phyloP scores from a whole-genome alignment of 2,113 vertebrate species.

The Dicaeum eximium region DNA sequence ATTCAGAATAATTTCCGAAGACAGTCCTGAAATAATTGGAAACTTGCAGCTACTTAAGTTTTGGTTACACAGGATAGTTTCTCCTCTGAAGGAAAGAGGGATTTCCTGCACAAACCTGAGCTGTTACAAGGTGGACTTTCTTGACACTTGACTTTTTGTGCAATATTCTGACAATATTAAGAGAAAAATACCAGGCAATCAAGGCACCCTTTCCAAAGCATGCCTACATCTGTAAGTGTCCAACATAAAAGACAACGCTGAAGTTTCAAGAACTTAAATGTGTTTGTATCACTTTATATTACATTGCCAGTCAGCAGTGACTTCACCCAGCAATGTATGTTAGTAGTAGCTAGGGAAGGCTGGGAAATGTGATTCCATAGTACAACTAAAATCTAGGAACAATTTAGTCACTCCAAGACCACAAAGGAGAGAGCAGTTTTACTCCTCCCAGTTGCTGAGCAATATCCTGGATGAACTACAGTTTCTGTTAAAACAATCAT shows the following conservation, averaged over 20 bases:
- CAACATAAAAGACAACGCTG: not conserved
- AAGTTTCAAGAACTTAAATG: not conserved
- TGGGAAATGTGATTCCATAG: slow-evolving; percentile 31
- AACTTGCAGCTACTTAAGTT: not conserved
- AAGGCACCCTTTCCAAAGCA: not conserved
- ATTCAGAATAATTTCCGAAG: not conserved
- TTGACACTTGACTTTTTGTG: not conserved
- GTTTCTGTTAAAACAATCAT: slow-evolving; percentile 5
- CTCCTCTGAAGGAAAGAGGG: not conserved
- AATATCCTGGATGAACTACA: not conserved
- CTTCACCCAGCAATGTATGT: not conserved
- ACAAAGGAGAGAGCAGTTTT: not conserved
- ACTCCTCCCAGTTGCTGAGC: not conserved
- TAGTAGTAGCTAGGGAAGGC: not conserved
- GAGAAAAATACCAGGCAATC: not conserved
- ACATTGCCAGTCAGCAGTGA: not conserved
- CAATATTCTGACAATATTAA: not conserved
- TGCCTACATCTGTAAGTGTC: accelerated
- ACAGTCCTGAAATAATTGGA: not conserved
- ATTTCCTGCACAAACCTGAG: not conserved
- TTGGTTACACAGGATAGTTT: not conserved
- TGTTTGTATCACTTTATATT: not conserved
- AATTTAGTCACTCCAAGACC: slow-evolving; percentile 22
- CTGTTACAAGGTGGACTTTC: not conserved
- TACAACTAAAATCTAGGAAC: slow-evolving; percentile 1